Percentiles rank a stretch among this genome's conserved stretches.
phyloP scores from a whole-genome alignment of 2,797 vertebrate species.

The Melopsittacus undulatus region DNA sequence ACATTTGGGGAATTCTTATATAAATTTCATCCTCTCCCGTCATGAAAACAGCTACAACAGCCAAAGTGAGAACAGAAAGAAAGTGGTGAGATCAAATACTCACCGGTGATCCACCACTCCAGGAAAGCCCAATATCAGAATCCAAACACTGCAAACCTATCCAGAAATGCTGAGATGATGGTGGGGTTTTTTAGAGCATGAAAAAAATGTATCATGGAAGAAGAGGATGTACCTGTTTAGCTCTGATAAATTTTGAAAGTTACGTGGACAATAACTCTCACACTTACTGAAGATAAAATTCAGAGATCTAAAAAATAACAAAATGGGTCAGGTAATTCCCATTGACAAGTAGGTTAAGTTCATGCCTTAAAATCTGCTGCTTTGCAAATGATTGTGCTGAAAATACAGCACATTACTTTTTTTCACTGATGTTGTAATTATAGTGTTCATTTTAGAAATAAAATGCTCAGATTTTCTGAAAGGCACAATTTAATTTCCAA shows the following conservation, averaged over 20 bases:
- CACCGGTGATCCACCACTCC: constrained; percentile 87
- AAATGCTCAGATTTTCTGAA: background rate
- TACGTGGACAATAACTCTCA: background rate
- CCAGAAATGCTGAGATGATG: constrained; percentile 76
- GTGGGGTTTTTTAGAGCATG: background rate
- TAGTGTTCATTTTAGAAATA: background rate
- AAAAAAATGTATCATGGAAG: background rate
- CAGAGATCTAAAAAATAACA: background rate
- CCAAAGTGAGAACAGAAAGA: background rate
- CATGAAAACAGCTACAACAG: background rate
- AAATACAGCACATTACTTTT: background rate
- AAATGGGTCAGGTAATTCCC: background rate
- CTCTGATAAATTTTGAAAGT: background rate
- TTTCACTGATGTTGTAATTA: background rate
- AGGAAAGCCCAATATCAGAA: constrained; percentile 80
- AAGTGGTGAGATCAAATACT: constrained; percentile 28
- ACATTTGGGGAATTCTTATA: background rate
- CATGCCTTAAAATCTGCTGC: background rate
- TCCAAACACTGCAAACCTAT: constrained; percentile 83
- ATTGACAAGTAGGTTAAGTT: background rate
- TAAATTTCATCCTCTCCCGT: background rate
- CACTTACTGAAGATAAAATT: background rate
- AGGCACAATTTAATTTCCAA: background rate
- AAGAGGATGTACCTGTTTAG: background rate
- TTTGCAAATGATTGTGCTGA: background rate